phyloP scores from a whole-genome alignment of 2,113 vertebrate genomes.

The Rattus norvegicus region DNA sequence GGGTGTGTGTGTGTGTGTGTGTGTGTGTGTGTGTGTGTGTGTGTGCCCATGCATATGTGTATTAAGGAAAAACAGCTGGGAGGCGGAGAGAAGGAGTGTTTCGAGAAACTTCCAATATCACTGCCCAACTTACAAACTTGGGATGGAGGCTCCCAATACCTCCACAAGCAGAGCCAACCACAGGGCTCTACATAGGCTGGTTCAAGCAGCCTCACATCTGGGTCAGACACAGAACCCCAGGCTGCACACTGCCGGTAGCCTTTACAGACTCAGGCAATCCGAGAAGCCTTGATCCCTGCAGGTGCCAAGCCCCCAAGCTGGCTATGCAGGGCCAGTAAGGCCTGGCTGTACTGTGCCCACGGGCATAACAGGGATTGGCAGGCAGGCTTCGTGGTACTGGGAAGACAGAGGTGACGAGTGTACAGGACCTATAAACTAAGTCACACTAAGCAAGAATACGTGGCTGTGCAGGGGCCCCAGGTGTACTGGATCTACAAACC shows the following conservation, averaged over 20 bases:
- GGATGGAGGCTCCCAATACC: background rate
- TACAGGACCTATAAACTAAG: background rate
- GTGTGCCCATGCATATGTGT: background rate
- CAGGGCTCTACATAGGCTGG: fast-evolving
- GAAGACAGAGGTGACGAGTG: background rate
- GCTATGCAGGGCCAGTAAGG: background rate
- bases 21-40: background rate
- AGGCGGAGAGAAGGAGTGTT: background rate
- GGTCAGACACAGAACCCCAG: background rate
- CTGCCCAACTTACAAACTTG: background rate
- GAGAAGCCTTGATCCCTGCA: background rate
- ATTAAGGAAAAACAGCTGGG: conserved; percentile 44
- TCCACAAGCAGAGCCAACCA: fast-evolving
- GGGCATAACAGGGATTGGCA: background rate
- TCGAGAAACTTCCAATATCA: background rate
- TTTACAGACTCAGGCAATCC: background rate
- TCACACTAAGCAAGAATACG: background rate
- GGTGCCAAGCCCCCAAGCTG: background rate
- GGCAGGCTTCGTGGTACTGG: background rate
- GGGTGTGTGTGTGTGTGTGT: background rate
- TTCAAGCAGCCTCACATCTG: background rate
- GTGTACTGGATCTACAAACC: background rate
- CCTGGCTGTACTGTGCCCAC: background rate
- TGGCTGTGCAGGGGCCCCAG: background rate
- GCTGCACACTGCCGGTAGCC: background rate